phyloP scores from a whole-genome alignment of 2,888 invertebrate genomes.

The Orthosia cruda region DNA sequence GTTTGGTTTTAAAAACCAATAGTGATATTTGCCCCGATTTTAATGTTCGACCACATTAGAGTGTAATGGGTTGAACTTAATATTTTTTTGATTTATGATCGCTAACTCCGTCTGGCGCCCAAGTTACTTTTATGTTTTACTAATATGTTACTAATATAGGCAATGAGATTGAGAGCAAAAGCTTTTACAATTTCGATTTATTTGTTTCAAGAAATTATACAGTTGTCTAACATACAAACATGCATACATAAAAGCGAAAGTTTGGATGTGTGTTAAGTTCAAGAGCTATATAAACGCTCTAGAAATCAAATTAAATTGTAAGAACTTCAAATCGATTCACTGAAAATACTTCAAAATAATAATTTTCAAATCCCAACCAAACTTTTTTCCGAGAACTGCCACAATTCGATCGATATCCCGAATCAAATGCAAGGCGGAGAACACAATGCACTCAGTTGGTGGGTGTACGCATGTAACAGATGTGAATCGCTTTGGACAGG shows the following conservation, averaged over 20 bases:
- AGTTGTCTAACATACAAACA: too few relatives aligned
- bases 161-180: constrained; percentile 7
- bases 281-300: too few relatives aligned
- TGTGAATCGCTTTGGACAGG: constrained; percentile 78
- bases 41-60: constrained; percentile 73
- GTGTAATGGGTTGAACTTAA: constrained; percentile 77
- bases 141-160: constrained; percentile 21
- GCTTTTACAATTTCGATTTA: too few relatives aligned
- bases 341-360: constrained; percentile 11
- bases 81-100: constrained; percentile 70
- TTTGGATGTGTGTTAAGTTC: too few relatives aligned
- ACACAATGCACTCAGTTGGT: constrained; percentile 78
- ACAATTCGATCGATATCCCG: constrained; percentile 22
- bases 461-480: constrained; percentile 89
- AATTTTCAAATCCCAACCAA: neutral
- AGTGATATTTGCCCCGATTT: constrained; percentile 77
- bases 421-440: constrained; percentile 72
- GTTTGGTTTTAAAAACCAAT: constrained; percentile 83
- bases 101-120: constrained; percentile 46
- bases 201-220: too few relatives aligned
- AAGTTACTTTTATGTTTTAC: constrained; percentile 42
- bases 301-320: too few relatives aligned
- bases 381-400: constrained; percentile 30
- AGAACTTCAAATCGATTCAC: neutral
- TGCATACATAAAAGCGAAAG: too few relatives aligned